Evolutionary conservation across 2,888 invertebrate genomes (phyloP), one percentile per base, ranked within the genome.

Genomic region (Liopterus haemorrhoidalis): DNA sequence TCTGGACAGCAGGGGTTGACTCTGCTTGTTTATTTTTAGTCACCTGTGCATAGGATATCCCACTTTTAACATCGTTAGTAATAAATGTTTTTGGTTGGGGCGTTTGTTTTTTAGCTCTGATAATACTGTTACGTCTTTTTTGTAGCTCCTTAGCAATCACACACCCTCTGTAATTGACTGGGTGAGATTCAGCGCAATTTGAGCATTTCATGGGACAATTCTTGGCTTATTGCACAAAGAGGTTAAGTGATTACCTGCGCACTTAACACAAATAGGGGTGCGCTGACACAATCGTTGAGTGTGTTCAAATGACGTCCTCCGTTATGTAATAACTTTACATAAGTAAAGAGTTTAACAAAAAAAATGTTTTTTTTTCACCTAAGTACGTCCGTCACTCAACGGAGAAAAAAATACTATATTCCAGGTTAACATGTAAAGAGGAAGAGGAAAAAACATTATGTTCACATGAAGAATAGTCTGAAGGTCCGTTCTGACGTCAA

Each of bases 111-210:
- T n/a, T n/a, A n/a, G n/a, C n/a, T n/a, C n/a, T n/a, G n/a, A n/a
- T n/a, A n/a, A n/a, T n/a, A n/a, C n/a, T n/a, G n/a, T n/a, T n/a
- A n/a, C 41, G 33, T 25, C 33, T 24, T 27, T 36, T 42, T 15
- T 42, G 35, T 27, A 42, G 27, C 25, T 42, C 35, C 25, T 36
- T 42, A 4, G 35, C 27, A 8, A 42, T 35, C 19, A 25, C 12
- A 27, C 36, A 36, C 9, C 42, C 35, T 19, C 35, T 20, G 14
- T 42, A 42, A 22, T 24, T 42, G 16, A 35, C 35, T 20, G 27
- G 36, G 18, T 36, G 42, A 8, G 36, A 33, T 35, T 27, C 21
- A 24, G 24, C 22, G 20, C 40, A 39, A 14, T 40, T 45, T 8
- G 25, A 24, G 15, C 25, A 45, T 12, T 33, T 45, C 15, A 20